Conservation (phyloP, 2,797 vertebrate genomes). For the Hoplostethus mediterraneus region DNA sequence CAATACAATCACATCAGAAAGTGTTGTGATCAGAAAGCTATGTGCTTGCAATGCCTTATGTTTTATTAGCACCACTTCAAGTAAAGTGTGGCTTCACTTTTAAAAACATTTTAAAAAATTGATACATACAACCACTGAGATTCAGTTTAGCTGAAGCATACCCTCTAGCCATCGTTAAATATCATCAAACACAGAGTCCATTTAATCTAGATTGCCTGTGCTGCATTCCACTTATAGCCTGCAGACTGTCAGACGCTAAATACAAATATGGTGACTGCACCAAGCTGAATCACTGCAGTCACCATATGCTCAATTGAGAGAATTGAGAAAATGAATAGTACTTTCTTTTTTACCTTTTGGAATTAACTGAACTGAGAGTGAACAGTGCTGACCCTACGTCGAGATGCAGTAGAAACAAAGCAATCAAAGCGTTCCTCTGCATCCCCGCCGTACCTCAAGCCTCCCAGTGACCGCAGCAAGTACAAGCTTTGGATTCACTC, state of each 20-base stretch:
- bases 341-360: no score
- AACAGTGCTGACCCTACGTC: no score
- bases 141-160: neutral
- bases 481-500: neutral
- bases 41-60: no score
- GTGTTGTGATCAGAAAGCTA: neutral
- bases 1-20: neutral
- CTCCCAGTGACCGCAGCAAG: neutral
- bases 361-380: no score
- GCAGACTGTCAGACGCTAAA: neutral
- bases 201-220: slow-evolving; percentile 35
- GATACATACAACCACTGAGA: neutral
- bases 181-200: slow-evolving; percentile 55
- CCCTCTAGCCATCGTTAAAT: slow-evolving; percentile 24
- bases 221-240: slow-evolving; percentile 5
- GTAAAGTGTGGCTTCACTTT: neutral
- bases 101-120: neutral
- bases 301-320: no score
- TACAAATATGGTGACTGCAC: no score
- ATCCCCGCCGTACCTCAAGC: no score
- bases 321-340: no score
- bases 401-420: no score
- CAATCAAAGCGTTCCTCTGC: no score
- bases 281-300: no score
- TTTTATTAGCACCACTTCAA: neutral